Percentiles rank a stretch among this genome's conserved stretches.
phyloP scores from a whole-genome alignment of 2,888 invertebrate genomes.

The Drosophila multiciliata region DNA sequence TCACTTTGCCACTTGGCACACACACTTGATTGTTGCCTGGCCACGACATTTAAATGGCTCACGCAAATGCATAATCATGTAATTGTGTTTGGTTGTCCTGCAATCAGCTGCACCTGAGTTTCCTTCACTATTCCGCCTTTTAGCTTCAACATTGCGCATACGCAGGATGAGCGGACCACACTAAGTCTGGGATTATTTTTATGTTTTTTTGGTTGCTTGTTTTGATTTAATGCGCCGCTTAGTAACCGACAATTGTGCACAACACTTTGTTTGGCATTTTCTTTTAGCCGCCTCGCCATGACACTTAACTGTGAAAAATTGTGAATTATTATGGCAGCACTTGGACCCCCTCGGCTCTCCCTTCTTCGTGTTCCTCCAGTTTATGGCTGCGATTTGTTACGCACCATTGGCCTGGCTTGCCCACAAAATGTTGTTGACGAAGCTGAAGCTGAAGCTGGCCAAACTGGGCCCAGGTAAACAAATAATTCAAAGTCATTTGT shows the following conservation, averaged over 20 bases:
- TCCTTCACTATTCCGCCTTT: constrained; percentile 39
- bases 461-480: constrained; percentile 65
- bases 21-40: constrained; percentile 44
- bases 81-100: constrained; percentile 46
- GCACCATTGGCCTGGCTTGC: constrained; percentile 72
- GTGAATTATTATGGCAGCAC: constrained; percentile 78
- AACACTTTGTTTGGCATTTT: constrained; percentile 52
- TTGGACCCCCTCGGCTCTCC: constrained; percentile 27
- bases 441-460: constrained; percentile 15
- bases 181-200: constrained; percentile 35
- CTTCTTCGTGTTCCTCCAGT: constrained; percentile 55
- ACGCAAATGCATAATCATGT: constrained; percentile 72
- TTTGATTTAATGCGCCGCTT: constrained; percentile 78
- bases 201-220: constrained; percentile 40
- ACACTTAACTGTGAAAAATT: constrained; percentile 81
- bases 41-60: constrained; percentile 55
- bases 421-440: constrained; percentile 62
- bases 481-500: constrained; percentile 78
- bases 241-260: constrained; percentile 72
- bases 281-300: constrained; percentile 61
- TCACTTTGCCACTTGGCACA: constrained; percentile 18
- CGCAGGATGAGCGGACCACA: constrained; percentile 43
- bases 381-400: constrained; percentile 79
- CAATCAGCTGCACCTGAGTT: constrained; percentile 31
- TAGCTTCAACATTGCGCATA: constrained; percentile 55